Evolutionary conservation across 2,113 vertebrate species (phyloP).

Genomic region (Microcebus murinus): DNA sequence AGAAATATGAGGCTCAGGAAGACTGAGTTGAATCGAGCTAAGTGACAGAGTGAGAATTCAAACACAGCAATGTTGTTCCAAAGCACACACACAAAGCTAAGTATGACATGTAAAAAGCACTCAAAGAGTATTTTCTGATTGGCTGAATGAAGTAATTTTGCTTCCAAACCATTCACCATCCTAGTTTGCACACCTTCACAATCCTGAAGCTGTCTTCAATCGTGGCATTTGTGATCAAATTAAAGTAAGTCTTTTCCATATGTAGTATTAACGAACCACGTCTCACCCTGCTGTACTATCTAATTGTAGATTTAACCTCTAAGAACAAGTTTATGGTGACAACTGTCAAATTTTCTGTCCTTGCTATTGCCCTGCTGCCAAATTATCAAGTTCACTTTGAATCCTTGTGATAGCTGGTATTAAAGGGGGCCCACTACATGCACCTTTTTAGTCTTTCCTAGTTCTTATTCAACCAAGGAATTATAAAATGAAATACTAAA

Average conservation of each 20-base stretch:
- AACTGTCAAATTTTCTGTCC: not conserved
- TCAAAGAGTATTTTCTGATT: not conserved
- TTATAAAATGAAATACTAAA: not conserved
- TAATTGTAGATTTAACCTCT: not conserved
- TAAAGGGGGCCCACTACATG: not conserved
- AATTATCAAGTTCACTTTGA: not conserved
- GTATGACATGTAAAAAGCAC: not conserved
- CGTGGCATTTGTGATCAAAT: not conserved
- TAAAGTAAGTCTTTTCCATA: not conserved
- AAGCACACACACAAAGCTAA: not conserved
- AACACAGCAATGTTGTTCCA: not conserved
- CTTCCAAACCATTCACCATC: not conserved
- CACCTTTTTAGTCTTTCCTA: not conserved
- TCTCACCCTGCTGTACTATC: not conserved
- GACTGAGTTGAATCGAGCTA: not conserved
- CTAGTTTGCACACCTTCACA: not conserved
- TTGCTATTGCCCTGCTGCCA: not conserved
- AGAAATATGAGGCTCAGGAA: not conserved
- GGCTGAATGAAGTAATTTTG: not conserved
- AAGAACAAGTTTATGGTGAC: not conserved
- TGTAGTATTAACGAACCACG: not conserved
- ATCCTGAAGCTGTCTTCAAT: not conserved
- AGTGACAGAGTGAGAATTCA: not conserved
- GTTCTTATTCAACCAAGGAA: not conserved
- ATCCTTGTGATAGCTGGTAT: not conserved